phyloP scores from a whole-genome alignment of 2,113 vertebrate genomes.

The Alligator mississippiensis region DNA sequence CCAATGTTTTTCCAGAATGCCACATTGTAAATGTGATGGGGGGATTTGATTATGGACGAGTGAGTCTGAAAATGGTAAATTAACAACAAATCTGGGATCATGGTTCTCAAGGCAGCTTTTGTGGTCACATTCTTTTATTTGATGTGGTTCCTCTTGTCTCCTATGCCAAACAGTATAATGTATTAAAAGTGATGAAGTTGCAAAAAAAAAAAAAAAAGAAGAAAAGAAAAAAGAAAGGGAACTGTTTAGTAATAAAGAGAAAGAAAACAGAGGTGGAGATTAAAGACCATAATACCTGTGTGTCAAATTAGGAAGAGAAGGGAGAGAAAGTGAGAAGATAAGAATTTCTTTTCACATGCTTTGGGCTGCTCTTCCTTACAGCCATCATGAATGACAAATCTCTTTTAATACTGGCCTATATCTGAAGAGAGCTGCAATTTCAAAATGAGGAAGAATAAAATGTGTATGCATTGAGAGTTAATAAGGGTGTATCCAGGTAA shows the following conservation, averaged over 20 bases:
- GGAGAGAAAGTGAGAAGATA: slow-evolving; percentile 48
- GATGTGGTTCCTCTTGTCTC: slow-evolving; percentile 78
- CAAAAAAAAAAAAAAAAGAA: slow-evolving; percentile 37
- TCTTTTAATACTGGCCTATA: slow-evolving; percentile 1
- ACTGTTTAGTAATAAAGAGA: slow-evolving; percentile 64
- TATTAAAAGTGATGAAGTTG: slow-evolving; percentile 80
- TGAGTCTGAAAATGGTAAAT: slow-evolving; percentile 76
- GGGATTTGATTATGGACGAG: slow-evolving; percentile 72
- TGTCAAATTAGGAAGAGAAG: slow-evolving; percentile 42
- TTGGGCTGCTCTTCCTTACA: slow-evolving; percentile 15
- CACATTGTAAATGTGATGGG: slow-evolving; percentile 69
- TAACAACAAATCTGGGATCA: slow-evolving; percentile 64
- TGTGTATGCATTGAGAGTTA: neutral
- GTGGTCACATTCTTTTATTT: slow-evolving; percentile 80
- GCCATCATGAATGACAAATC: neutral
- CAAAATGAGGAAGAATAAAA: slow-evolving; percentile 2
- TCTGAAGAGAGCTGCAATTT: slow-evolving; percentile 23
- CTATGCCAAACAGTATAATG: slow-evolving; percentile 75
- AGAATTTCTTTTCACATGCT: slow-evolving; percentile 17
- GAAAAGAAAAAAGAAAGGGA: slow-evolving; percentile 30
- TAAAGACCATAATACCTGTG: slow-evolving; percentile 67
- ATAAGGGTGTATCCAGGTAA: slow-evolving; percentile 2
- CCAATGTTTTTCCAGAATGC: slow-evolving; percentile 70
- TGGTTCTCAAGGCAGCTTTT: slow-evolving; percentile 75
- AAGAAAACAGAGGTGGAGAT: slow-evolving; percentile 61